Conservation (phyloP, 2,113 vertebrate genomes). For the Heterotilapia buettikoferi region DNA sequence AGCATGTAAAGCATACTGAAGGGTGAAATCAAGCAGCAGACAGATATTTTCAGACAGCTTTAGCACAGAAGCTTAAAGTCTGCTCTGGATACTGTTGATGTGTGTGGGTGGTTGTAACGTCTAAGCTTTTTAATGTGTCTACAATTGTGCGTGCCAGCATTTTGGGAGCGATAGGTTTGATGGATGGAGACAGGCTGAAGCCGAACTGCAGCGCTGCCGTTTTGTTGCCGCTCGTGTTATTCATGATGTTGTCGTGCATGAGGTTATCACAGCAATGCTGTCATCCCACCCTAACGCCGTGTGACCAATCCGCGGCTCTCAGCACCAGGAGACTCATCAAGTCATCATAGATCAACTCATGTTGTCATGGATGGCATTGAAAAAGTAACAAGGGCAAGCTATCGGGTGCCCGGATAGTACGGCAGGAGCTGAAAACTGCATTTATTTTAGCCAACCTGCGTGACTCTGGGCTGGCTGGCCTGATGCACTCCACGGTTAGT, state of each 20-base stretch:
- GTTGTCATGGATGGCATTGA: slow-evolving; percentile 24
- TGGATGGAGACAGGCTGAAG: slow-evolving; percentile 14
- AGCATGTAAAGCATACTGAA: not conserved
- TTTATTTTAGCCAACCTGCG: slow-evolving; percentile 45
- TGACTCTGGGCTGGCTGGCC: slow-evolving; percentile 5
- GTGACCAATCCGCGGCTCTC: not conserved
- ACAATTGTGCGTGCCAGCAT: slow-evolving; percentile 6
- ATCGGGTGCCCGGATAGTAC: not conserved
- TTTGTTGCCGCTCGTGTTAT: slow-evolving; percentile 22
- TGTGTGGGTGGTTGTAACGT: slow-evolving; percentile 5
- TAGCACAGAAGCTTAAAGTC: not conserved
- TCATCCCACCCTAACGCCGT: not conserved
- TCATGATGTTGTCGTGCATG: slow-evolving; percentile 9
- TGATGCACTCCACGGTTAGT: slow-evolving; percentile 49
- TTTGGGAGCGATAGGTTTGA: slow-evolving; percentile 25
- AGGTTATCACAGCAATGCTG: slow-evolving; percentile 5
- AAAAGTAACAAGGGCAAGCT: slow-evolving; percentile 36
- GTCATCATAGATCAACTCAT: slow-evolving; percentile 43
- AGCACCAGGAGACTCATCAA: slow-evolving; percentile 23
- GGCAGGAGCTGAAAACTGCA: slow-evolving; percentile 33
- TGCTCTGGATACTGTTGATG: not conserved
- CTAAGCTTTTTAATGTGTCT: slow-evolving; percentile 19
- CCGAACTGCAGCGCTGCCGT: not conserved
- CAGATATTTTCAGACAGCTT: slow-evolving; percentile 1
- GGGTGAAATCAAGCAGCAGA: not conserved